Percentiles rank a stretch among this genome's conserved stretches.
Conservation (phyloP, 2,797 vertebrate species). For the Parauchenoglanis punctatus region DNA sequence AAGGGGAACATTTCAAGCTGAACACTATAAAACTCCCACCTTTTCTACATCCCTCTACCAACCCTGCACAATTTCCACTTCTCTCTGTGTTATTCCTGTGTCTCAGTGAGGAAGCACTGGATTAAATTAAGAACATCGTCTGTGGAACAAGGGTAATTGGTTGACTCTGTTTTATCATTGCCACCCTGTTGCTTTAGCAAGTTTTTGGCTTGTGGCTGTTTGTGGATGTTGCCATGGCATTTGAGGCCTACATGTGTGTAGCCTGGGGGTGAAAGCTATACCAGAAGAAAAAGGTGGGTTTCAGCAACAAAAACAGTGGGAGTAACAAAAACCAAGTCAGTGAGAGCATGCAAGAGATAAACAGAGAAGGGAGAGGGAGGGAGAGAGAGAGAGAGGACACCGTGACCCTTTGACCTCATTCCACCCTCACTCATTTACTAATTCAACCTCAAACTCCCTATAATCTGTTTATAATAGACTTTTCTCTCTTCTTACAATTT, state of each 20-base stretch:
- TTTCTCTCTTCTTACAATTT: background rate
- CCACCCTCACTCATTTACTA: slow-evolving; percentile 14
- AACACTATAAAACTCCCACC: slow-evolving; percentile 6
- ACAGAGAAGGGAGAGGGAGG: background rate
- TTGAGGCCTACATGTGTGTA: slow-evolving; percentile 69
- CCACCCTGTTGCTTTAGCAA: slow-evolving; percentile 70
- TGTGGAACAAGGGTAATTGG: slow-evolving; percentile 66
- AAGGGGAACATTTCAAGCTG: slow-evolving; percentile 7
- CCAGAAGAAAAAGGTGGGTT: slow-evolving; percentile 33
- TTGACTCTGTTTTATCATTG: slow-evolving; percentile 67
- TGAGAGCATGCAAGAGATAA: slow-evolving; percentile 5
- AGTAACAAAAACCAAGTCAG: slow-evolving; percentile 13
- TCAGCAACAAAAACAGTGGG: slow-evolving; percentile 27
- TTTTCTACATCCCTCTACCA: slow-evolving; percentile 3
- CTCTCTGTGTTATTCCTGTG: slow-evolving; percentile 57
- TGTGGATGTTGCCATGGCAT: slow-evolving; percentile 69
- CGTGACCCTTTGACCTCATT: slow-evolving; percentile 27
- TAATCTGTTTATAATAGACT: background rate
- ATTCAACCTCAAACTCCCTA: background rate
- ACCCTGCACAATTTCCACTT: slow-evolving; percentile 38
- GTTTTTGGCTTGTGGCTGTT: slow-evolving; percentile 67
- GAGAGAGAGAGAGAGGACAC: slow-evolving; percentile 24
- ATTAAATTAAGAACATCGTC: slow-evolving; percentile 48
- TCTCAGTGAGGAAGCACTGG: slow-evolving; percentile 56
- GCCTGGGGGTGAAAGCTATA: slow-evolving; percentile 53